Conservation (phyloP, 2,113 vertebrate species). For the Bettongia penicillata region DNA sequence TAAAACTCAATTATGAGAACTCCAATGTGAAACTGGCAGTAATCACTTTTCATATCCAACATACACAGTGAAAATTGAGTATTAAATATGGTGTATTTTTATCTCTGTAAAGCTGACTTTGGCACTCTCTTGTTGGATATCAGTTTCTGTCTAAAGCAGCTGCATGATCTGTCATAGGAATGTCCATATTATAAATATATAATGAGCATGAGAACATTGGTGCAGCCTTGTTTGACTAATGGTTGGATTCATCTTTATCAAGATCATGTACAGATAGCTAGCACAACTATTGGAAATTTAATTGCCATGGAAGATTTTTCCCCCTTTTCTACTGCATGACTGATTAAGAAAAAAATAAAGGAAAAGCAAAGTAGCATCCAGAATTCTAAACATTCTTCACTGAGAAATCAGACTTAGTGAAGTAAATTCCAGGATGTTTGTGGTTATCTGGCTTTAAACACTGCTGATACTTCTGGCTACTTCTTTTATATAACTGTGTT, state of each 20-base stretch:
- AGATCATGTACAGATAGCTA: slow-evolving; percentile 53
- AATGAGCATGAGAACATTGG: slow-evolving; percentile 59
- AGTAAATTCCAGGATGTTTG: slow-evolving; percentile 76
- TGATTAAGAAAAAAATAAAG: slow-evolving; percentile 58
- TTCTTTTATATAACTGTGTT: slow-evolving; percentile 64
- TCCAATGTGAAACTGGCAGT: slow-evolving; percentile 53
- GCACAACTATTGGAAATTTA: slow-evolving; percentile 40
- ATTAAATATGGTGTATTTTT: slow-evolving; percentile 51
- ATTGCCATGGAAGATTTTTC: slow-evolving; percentile 55
- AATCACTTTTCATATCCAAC: slow-evolving; percentile 55
- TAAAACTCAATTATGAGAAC: slow-evolving; percentile 64
- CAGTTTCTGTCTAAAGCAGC: slow-evolving; percentile 1
- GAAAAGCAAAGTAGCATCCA: slow-evolving; percentile 61
- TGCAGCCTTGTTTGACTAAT: slow-evolving; percentile 30
- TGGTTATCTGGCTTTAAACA: slow-evolving; percentile 75
- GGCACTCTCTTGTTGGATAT: not conserved
- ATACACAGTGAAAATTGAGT: not conserved
- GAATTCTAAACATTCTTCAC: slow-evolving; percentile 74
- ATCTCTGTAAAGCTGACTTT: slow-evolving; percentile 54
- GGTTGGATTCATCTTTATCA: slow-evolving; percentile 43
- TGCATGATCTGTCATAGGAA: not conserved
- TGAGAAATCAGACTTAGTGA: slow-evolving; percentile 69
- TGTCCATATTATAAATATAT: slow-evolving; percentile 50
- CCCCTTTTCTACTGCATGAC: slow-evolving; percentile 56
- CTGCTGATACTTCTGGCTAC: slow-evolving; percentile 57